Evolutionary conservation across 2,888 invertebrate species (phyloP).

Genomic region (Scaptomyza polygonia): DNA sequence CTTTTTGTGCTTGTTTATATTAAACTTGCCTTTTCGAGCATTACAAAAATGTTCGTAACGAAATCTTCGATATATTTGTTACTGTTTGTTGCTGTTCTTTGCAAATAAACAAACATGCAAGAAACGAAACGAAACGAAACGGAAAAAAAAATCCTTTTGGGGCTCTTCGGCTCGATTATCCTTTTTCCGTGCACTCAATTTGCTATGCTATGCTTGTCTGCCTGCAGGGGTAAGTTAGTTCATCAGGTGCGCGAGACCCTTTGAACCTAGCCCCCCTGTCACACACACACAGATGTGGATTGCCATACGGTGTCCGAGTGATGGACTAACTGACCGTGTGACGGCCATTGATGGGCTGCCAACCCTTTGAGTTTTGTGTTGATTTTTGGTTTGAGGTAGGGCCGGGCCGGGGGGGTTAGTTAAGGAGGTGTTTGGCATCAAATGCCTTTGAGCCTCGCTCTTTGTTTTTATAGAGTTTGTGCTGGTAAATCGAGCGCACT

Average conservation of each 20-base stretch:
- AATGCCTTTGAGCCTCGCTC: constrained; percentile 47
- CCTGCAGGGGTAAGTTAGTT: constrained; percentile 41
- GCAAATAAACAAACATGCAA: constrained; percentile 32
- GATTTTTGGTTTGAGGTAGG: constrained; percentile 1
- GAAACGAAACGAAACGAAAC: background rate
- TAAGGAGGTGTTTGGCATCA: constrained; percentile 31
- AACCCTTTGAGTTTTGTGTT: constrained; percentile 11
- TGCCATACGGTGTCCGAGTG: constrained; percentile 9
- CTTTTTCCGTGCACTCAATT: constrained; percentile 66
- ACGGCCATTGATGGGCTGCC: constrained; percentile 30
- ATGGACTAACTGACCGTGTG: constrained; percentile 29
- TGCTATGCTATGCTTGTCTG: constrained; percentile 29
- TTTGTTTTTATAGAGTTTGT: constrained; percentile 30
- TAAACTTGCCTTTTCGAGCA: constrained; percentile 31
- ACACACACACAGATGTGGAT: background rate
- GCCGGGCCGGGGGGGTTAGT: background rate
- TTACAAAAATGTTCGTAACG: constrained; percentile 3
- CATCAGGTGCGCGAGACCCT: constrained; percentile 64
- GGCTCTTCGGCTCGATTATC: constrained; percentile 68
- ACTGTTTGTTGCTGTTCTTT: constrained; percentile 8
- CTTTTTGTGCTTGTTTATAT: background rate
- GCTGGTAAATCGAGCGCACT: constrained; percentile 17
- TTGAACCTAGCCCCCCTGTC: constrained; percentile 31
- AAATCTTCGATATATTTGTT: constrained; percentile 45
- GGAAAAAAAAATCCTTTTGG: constrained; percentile 34